Evolutionary conservation across 2,113 vertebrate species (phyloP).

Genomic region (Lucifuga dentata): DNA sequence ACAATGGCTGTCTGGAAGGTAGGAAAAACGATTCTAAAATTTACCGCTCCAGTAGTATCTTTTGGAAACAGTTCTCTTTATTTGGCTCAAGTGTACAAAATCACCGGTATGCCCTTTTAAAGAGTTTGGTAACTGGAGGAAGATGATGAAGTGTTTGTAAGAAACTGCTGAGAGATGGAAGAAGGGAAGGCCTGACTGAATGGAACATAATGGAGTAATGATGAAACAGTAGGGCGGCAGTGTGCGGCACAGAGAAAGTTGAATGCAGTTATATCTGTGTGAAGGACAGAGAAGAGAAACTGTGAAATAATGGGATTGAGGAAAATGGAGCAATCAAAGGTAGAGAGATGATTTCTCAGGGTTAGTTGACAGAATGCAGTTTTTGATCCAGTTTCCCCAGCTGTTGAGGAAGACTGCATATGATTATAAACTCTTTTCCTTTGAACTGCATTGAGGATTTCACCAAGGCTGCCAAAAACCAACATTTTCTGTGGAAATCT

Average conservation of each 20-base stretch:
- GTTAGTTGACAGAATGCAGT: constrained; percentile 42
- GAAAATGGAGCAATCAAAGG: constrained; percentile 41
- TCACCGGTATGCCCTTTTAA: too few species aligned
- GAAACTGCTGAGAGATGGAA: constrained; percentile 39
- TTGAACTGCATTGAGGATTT: constrained; percentile 40
- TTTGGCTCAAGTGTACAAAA: too few species aligned
- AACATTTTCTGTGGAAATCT: constrained; percentile 20
- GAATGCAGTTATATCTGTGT: background rate
- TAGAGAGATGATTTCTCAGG: constrained; percentile 52
- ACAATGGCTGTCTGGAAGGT: too few species aligned
- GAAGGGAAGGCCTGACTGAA: constrained; percentile 22
- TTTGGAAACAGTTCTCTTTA: too few species aligned
- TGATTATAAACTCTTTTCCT: constrained; percentile 33
- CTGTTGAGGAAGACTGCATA: constrained; percentile 29
- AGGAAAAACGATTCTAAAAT: too few species aligned
- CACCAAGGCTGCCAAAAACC: constrained; percentile 25
- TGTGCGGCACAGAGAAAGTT: constrained; percentile 10
- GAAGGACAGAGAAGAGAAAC: constrained; percentile 1
- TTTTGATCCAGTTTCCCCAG: constrained; percentile 38
- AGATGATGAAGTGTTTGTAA: constrained; percentile 20
- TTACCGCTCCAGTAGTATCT: too few species aligned
- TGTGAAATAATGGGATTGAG: constrained; percentile 41
- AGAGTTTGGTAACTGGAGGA: constrained; percentile 18
- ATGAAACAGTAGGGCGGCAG: constrained; percentile 41
- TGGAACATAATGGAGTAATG: constrained; percentile 49